phyloP scores from a whole-genome alignment of 2,797 vertebrate genomes.

The Sebastes oblongus region DNA sequence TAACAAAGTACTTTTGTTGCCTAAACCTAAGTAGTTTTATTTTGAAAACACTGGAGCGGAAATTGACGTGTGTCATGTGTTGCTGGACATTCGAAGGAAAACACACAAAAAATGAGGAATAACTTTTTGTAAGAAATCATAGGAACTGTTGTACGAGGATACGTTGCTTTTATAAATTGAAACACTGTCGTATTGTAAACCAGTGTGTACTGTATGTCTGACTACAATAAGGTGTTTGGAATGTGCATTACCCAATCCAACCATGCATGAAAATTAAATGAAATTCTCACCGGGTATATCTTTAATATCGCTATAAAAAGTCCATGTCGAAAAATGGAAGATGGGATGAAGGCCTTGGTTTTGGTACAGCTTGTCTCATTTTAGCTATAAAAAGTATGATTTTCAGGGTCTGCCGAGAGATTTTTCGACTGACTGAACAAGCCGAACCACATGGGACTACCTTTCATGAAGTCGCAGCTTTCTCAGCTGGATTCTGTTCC shows the following conservation, averaged over 20 bases:
- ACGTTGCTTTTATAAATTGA: neutral
- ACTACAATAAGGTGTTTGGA: neutral
- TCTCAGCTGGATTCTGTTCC: slow-evolving; percentile 59
- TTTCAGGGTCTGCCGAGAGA: slow-evolving; percentile 49
- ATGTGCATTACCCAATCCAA: neutral
- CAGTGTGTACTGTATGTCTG: neutral
- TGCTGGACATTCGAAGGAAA: neutral
- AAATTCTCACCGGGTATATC: neutral
- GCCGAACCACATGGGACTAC: slow-evolving; percentile 54
- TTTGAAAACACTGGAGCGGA: neutral
- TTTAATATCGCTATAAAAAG: slow-evolving; percentile 21
- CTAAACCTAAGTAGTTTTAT: neutral
- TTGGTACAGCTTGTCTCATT: slow-evolving; percentile 49
- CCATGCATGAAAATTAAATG: neutral
- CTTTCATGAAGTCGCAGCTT: slow-evolving; percentile 55
- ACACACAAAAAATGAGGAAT: no score
- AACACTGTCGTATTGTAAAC: neutral
- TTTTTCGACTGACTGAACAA: slow-evolving; percentile 54
- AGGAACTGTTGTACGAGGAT: no score
- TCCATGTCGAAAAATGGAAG: neutral
- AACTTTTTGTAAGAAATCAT: no score
- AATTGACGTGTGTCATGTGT: no score
- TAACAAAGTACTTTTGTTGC: neutral
- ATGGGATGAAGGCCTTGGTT: slow-evolving; percentile 32
- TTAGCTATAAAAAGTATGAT: slow-evolving; percentile 47